Evolutionary conservation across 2,113 vertebrate genomes (phyloP).

Genomic region (Genyomyrus donnyi): DNA sequence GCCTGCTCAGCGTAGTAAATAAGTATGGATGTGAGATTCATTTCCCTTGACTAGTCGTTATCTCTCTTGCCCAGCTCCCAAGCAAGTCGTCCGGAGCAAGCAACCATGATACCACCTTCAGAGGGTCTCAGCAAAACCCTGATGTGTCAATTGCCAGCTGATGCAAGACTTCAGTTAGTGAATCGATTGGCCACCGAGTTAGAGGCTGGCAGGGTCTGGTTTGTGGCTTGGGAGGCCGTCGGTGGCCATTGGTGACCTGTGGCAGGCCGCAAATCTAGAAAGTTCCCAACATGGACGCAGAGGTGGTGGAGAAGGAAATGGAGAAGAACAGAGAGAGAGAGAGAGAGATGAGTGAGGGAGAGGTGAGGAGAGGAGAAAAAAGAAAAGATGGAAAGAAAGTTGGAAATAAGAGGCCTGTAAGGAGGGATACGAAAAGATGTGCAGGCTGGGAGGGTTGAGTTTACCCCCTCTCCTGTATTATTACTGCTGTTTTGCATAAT

Average conservation of each 20-base stretch:
- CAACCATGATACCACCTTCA: not conserved
- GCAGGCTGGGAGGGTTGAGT: slow-evolving; percentile 2
- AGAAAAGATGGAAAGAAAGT: not conserved
- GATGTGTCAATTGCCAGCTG: not conserved
- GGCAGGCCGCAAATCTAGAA: not conserved
- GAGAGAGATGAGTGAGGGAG: not conserved
- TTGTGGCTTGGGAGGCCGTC: not conserved
- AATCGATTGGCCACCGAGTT: not conserved
- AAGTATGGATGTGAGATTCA: not conserved
- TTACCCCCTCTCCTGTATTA: slow-evolving; percentile 39
- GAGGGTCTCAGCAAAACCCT: not conserved
- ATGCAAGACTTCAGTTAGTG: not conserved
- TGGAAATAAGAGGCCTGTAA: not conserved
- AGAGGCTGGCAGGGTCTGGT: not conserved
- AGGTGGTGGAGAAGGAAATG: not conserved
- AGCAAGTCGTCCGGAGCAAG: not conserved
- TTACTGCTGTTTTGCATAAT: slow-evolving; percentile 75
- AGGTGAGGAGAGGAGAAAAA: not conserved
- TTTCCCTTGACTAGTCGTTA: not conserved
- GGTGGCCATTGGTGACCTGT: not conserved
- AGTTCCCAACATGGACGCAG: not conserved
- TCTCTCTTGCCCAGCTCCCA: not conserved
- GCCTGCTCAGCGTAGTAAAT: not conserved
- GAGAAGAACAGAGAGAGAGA: slow-evolving; percentile 6
- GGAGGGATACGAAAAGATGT: not conserved